Base-by-base conservation (phyloP, 2,797 vertebrate species). In the Betta splendens region DNA sequence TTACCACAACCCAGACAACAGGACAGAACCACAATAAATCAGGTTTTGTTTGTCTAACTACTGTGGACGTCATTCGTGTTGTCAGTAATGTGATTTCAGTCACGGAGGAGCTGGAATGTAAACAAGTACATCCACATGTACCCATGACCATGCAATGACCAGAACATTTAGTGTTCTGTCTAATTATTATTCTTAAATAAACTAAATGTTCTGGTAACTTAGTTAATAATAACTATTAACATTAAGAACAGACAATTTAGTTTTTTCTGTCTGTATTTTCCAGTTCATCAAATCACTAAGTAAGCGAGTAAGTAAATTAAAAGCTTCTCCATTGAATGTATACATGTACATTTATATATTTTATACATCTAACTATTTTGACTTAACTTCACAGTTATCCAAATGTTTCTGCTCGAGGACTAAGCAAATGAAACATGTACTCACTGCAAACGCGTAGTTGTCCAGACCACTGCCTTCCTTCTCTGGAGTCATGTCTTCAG, bases 361-460 rank as follows among this genome's bases (percentile, higher is more conserved):
- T 43, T 7, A 11, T 8, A 5, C 7, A 31, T 38, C 15, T 13
- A 56, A 28, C 38, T 2, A 44, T 7, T 3, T 4, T 13, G 1
- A 47, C 18, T n/a, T 29, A 18, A 2, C 11, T 43, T 28, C 18
- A 44, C 4, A 29, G 36, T 4, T 8, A 9, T 16, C 5, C 13
- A 20, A 44, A 35, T 13, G 29, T 23, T 13, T 20, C 8, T 3
- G 18, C 9, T 12, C 21, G 15, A 36, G 32, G 40, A 21, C 9
- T 0, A n/a, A n/a, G n/a, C n/a, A n/a, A 40, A 0, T 7, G 31
- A 15, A 50, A 17, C 8, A 31, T 4, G 40, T 77, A 94, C 95
- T 96, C 79, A 96, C 95, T 69, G 84, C 29, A 60, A 94, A 95
- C 13, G 83, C 69, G 50, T 90, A 91, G 77, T 90, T 94, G 49